These are phyloP conservation scores for Leucophenga maculata DNA, from an alignment of 2,888 invertebrate species.

Conservation along the genomic window DNA sequence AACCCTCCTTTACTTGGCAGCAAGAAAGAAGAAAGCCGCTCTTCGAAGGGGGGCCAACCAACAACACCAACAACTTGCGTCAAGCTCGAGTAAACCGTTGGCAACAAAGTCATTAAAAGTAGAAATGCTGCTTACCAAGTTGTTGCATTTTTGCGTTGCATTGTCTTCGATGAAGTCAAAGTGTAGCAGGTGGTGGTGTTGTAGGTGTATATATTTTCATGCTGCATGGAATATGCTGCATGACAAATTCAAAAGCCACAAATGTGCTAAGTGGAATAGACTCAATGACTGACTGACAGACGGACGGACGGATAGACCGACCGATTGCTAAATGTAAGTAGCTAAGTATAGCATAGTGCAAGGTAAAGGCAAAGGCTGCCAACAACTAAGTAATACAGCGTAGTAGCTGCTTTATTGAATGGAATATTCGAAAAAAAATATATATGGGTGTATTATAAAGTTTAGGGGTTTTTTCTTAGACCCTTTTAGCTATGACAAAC, in stretches of 20 bases:
- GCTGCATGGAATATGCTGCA: conserved; percentile 8
- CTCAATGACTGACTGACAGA: conserved; percentile 33
- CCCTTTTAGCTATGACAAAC: too few species aligned
- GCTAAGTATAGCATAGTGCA: not conserved
- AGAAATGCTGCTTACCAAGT: not conserved
- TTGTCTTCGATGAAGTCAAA: not conserved
- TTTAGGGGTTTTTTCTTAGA: too few species aligned
- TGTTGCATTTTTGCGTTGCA: conserved; percentile 14
- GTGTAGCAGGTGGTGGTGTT: not conserved
- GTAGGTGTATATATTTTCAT: conserved; percentile 16
- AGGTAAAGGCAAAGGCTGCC: conserved; percentile 4
- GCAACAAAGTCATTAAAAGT: conserved; percentile 19
- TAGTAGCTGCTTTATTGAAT: too few species aligned
- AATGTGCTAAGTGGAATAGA: conserved; percentile 7
- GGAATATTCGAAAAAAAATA: not conserved
- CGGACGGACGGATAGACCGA: conserved; percentile 2
- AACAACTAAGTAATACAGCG: not conserved
- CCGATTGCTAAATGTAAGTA: not conserved
- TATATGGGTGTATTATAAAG: not conserved
- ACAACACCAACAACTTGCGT: conserved; percentile 5
- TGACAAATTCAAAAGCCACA: conserved; percentile 50
- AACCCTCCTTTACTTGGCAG: not conserved
- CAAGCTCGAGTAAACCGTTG: conserved; percentile 21
- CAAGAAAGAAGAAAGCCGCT: too few species aligned
- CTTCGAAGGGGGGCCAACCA: too few species aligned